Percentiles rank a stretch among this genome's conserved stretches.
Evolutionary conservation across 2,888 invertebrate genomes (phyloP).

Genomic region (Melieria crassipennis): DNA sequence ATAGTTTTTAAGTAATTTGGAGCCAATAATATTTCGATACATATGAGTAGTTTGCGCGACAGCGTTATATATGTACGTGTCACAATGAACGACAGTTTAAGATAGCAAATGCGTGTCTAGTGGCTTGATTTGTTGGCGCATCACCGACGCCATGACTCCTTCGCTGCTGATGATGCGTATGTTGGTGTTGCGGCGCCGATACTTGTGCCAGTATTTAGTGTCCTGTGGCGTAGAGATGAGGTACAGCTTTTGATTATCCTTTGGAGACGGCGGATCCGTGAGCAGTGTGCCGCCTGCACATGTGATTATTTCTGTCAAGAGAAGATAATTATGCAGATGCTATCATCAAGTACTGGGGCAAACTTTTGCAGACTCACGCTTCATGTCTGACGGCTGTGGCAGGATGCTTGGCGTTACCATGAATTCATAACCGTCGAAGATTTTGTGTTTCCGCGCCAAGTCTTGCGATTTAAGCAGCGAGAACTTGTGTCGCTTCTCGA

Average conservation of each 20-base stretch:
- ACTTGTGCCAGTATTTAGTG: conserved; percentile 49
- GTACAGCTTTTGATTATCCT: conserved; percentile 43
- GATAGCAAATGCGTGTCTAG: conserved; percentile 40
- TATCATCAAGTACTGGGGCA: neutral
- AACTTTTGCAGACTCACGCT: conserved; percentile 40
- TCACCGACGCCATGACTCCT: conserved; percentile 51
- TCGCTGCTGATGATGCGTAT: conserved; percentile 49
- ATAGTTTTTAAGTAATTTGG: no score
- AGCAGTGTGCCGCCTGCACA: conserved; percentile 49
- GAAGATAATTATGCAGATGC: neutral
- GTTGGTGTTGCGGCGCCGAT: conserved; percentile 44
- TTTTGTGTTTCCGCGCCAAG: conserved; percentile 41
- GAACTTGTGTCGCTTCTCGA: conserved; percentile 52
- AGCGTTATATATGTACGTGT: no score
- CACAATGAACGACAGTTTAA: conserved; percentile 24
- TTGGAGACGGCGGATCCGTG: conserved; percentile 24
- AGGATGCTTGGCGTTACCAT: conserved; percentile 48
- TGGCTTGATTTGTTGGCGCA: conserved; percentile 47
- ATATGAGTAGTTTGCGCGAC: no score
- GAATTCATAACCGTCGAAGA: conserved; percentile 49
- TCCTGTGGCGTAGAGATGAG: conserved; percentile 48
- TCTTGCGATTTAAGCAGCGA: conserved; percentile 45
- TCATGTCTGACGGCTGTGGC: conserved; percentile 49
- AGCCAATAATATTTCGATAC: no score
- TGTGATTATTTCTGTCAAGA: conserved; percentile 48